A percentile compares a stretch with the other conserved stretches of the same genome.
Evolutionary conservation across 1,140 invertebrate genomes (phyloP).

Genomic region (Hyles euphorbiae): DNA sequence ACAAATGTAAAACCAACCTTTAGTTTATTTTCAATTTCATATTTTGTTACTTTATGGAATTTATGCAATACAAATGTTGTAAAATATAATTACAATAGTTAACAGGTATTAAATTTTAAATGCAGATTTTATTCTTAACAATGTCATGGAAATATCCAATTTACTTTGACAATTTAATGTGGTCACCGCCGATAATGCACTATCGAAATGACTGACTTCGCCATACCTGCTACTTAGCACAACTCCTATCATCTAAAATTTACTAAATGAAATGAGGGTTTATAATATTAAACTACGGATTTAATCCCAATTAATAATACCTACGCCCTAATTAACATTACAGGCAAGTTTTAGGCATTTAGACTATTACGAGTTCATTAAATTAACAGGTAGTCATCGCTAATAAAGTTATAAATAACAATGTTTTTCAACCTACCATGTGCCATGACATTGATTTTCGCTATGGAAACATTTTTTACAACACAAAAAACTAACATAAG

Average conservation of each 20-base stretch:
- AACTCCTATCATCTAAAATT: conserved; percentile 25
- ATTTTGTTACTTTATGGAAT: conserved; percentile 64
- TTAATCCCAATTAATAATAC: conserved; percentile 42
- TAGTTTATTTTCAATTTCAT: conserved; percentile 68
- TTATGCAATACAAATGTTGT: conserved; percentile 69
- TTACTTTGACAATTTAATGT: conserved; percentile 24
- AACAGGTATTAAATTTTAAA: conserved; percentile 71
- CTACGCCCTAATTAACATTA: conserved; percentile 45
- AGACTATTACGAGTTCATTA: conserved; percentile 7
- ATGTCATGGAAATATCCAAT: conserved; percentile 60
- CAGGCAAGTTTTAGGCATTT: conserved; percentile 66
- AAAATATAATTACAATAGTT: conserved; percentile 69
- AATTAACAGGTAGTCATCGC: not conserved
- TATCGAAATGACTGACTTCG: conserved; percentile 11
- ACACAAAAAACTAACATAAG: conserved; percentile 20
- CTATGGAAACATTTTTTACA: conserved; percentile 24
- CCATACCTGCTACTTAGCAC: conserved; percentile 14
- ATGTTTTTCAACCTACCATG: conserved; percentile 5
- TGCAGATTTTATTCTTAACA: conserved; percentile 60
- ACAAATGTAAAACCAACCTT: conserved; percentile 63
- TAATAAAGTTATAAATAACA: not conserved
- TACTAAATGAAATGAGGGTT: conserved; percentile 30
- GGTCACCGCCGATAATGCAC: conserved; percentile 3
- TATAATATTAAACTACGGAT: conserved; percentile 39
- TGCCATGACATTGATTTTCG: conserved; percentile 39